Evolutionary conservation across 1,140 invertebrate genomes (phyloP), one percentile per base, ranked within the genome.

Genomic region (Drosophila insularis): DNA sequence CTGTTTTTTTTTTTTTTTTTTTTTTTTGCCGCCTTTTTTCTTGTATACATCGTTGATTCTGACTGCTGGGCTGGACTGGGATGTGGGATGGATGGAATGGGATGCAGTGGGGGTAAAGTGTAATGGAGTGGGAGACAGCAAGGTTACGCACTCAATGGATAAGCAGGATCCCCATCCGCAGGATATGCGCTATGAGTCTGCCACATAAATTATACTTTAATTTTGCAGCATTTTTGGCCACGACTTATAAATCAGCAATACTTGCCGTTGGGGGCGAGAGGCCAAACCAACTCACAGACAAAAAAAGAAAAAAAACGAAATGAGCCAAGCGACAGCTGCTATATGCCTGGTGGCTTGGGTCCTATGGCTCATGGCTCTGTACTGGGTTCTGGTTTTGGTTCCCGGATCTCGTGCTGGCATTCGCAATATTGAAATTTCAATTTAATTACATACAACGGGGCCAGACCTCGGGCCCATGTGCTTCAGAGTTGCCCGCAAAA

Each of bases 351-450:
- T 58, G 73, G 70, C 65, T 55, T 19, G 43, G 43, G 19, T 50
- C 43, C 43, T 50, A 50, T 50, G 4, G 43, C 19, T 21, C 19
- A 37, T 37, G 35, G 11, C 54, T 43, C 35, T 60, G n/a, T 31
- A 14, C n/a, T 21, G 40, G 40, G 27, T 19, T 60, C 37, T 39
- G 17, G 43, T 37, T 13, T 13, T 11, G 17, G 17, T 17, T 10
- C 55, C 1, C 10, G 4, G 35, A 13, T 37, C 31, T n/a, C 56
- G 11, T 19, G 31, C 23, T 56, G 81, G 68, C 76, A 68, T 63
- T 81, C 73, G 84, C 84, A 86, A 86, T 89, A 89, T 89, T 89
- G 84, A 89, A 89, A 89, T 89, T 89, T 89, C 84, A 89, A 89
- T 89, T 89, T 89, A 89, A 89, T 89, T 89, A 89, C 84, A 84